Evolutionary conservation across 2,113 vertebrate genomes (phyloP).

Genomic region (Carassius auratus): DNA sequence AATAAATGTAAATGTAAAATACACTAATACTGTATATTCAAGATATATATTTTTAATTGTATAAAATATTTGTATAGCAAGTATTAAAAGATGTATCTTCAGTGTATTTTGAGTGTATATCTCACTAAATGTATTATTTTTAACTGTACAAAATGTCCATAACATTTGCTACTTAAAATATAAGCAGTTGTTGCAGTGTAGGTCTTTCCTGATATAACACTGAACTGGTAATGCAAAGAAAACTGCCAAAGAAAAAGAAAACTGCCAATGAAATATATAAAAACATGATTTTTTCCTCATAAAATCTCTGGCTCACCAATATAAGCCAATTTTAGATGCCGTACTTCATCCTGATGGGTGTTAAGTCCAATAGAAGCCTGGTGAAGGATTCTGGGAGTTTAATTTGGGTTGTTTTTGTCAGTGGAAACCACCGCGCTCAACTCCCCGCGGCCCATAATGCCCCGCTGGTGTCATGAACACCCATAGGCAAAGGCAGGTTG

Average conservation of each 20-base stretch:
- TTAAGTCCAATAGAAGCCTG: neutral
- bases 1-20: too few species aligned
- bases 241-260: neutral
- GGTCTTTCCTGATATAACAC: too few species aligned
- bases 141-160: neutral
- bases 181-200: too few species aligned
- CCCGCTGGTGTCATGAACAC: conserved; percentile 10
- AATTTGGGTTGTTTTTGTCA: conserved; percentile 49
- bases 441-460: conserved; percentile 24
- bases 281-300: neutral
- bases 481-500: neutral
- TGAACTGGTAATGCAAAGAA: too few species aligned
- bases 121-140: neutral
- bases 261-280: neutral
- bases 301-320: neutral
- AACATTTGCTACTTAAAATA: too few species aligned
- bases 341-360: neutral
- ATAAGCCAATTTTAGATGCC: neutral
- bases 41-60: too few species aligned
- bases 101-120: too few species aligned
- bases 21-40: too few species aligned
- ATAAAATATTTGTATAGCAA: too few species aligned
- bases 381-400: conserved; percentile 35
- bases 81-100: too few species aligned
- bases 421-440: conserved; percentile 30